phyloP scores from a whole-genome alignment of 2,113 vertebrate species.

The Hippocampus abdominalis region DNA sequence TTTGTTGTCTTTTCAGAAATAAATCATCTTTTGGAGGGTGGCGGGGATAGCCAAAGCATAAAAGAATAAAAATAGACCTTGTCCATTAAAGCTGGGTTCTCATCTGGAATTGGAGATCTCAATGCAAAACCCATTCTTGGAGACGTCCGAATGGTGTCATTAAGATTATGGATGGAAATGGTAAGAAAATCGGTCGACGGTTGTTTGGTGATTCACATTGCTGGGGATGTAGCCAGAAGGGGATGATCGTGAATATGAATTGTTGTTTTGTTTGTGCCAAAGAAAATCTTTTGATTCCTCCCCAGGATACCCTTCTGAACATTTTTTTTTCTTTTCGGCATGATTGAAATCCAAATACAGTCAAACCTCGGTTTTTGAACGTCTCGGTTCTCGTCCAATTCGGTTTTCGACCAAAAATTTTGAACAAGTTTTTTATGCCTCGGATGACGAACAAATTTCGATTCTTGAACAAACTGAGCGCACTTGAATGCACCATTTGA shows the following conservation, averaged over 20 bases:
- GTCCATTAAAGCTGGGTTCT: not conserved
- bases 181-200: too few species aligned
- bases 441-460: too few species aligned
- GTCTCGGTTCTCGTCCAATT: too few species aligned
- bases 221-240: not conserved
- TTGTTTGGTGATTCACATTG: too few species aligned
- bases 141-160: not conserved
- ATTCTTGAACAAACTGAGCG: too few species aligned
- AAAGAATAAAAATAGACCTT: slow-evolving; percentile 6
- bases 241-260: not conserved
- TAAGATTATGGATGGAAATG: not conserved
- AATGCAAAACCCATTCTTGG: not conserved
- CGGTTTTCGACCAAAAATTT: too few species aligned
- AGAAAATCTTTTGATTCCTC: not conserved
- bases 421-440: too few species aligned
- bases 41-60: not conserved
- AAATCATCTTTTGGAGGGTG: not conserved
- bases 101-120: not conserved
- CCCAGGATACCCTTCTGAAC: not conserved
- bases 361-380: too few species aligned
- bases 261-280: not conserved
- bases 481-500: too few species aligned
- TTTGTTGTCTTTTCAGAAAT: slow-evolving; percentile 5
- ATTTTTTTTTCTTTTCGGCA: not conserved
- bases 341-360: not conserved